Conservation (phyloP, 2,888 invertebrate species). For the Euzophera pinguis region DNA sequence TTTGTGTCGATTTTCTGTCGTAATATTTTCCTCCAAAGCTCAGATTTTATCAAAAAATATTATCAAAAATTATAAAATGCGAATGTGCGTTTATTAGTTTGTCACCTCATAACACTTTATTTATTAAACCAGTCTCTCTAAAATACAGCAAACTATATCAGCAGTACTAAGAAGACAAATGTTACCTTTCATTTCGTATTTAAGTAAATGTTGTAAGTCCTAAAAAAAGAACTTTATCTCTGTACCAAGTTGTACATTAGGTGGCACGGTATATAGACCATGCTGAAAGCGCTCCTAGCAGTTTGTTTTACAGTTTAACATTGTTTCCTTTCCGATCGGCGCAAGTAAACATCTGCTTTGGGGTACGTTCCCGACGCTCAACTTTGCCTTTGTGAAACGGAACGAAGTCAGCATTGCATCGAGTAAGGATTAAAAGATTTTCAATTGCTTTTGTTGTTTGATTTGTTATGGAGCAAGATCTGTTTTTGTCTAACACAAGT, state of each 20-base stretch:
- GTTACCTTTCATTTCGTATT: too few species aligned
- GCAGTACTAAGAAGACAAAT: too few species aligned
- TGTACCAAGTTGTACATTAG: conserved; percentile 13
- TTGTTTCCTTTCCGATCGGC: conserved; percentile 69
- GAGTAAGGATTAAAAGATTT: conserved; percentile 8
- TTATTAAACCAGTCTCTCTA: too few species aligned
- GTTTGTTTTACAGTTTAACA: conserved; percentile 70
- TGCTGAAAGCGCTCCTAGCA: conserved; percentile 48
- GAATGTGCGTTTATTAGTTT: too few species aligned
- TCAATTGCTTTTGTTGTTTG: conserved; percentile 3
- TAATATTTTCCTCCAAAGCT: too few species aligned
- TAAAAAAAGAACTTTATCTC: conserved; percentile 24
- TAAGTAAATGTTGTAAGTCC: too few species aligned
- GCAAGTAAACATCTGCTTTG: conserved; percentile 56
- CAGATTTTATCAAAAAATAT: too few species aligned
- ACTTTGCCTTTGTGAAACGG: conserved; percentile 42
- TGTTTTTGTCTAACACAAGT: neutral
- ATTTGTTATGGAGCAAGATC: neutral
- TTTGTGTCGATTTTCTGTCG: too few species aligned
- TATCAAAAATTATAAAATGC: too few species aligned
- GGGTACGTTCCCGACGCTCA: conserved; percentile 36
- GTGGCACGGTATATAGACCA: conserved; percentile 24
- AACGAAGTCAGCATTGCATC: conserved; percentile 8
- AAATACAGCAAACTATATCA: too few species aligned
- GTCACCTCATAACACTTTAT: too few species aligned